phyloP scores from a whole-genome alignment of 2,888 invertebrate genomes.

The Pristionchus japonicus region DNA sequence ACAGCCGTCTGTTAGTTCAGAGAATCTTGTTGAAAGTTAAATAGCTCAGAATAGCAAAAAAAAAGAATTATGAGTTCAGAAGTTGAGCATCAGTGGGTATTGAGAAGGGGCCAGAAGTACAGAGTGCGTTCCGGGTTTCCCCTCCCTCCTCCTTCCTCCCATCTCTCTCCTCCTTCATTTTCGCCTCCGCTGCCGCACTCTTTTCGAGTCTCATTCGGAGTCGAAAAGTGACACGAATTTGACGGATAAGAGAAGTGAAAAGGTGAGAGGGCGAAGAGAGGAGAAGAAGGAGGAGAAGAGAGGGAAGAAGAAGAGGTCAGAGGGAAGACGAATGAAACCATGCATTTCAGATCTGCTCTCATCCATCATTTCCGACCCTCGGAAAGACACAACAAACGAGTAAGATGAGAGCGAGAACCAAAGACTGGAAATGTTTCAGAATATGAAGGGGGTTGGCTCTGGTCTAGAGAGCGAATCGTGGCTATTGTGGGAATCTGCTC shows the following conservation, averaged over 20 bases:
- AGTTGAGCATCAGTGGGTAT: neutral
- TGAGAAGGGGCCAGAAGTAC: neutral
- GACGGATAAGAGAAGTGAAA: conserved; percentile 38
- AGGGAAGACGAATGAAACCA: conserved; percentile 11
- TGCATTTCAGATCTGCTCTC: neutral
- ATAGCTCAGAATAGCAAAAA: too few species aligned
- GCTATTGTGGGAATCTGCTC: neutral
- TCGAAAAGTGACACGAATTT: neutral
- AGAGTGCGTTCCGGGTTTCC: neutral
- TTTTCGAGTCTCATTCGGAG: neutral
- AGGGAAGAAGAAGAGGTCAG: conserved; percentile 29
- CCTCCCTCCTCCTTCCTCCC: neutral
- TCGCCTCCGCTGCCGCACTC: neutral
- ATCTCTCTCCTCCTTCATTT: neutral
- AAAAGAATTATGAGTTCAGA: neutral
- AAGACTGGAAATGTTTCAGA: neutral
- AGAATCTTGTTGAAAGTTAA: too few species aligned
- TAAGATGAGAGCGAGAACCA: neutral
- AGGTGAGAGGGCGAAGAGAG: conserved; percentile 38
- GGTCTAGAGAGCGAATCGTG: neutral
- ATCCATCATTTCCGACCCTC: neutral
- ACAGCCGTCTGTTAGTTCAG: neutral
- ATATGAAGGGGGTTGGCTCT: neutral
- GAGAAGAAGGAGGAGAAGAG: conserved; percentile 47
- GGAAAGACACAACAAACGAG: neutral